Base-by-base conservation (phyloP, 2,888 invertebrate genomes). In the Tipula lateralis region DNA sequence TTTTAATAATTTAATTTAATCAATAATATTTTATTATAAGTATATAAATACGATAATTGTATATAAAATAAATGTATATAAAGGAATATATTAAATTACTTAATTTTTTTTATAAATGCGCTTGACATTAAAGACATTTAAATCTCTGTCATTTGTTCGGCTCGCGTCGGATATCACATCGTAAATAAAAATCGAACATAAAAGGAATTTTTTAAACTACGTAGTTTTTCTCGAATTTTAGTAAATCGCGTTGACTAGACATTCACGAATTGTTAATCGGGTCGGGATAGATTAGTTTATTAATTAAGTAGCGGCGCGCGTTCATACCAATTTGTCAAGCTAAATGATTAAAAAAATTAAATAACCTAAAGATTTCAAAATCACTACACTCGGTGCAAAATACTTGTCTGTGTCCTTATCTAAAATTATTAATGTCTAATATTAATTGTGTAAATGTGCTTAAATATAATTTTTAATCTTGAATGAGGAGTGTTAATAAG, bases 301-400 rank as follows among this genome's bases (percentile, higher is more conserved):
- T 44, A 44, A n/a, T n/a, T 66, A 24, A 24, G 9, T 24, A 24
- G 24, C 66, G 66, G 24, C 66, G 66, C 66, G 66, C 66, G 66
- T 66, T 9, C 1, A 16, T n/a, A n/a, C n/a, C 24, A 66, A 24
- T 44, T 44, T 66, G 66, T 66, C 66, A 66, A 50, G 66, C 66
- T 5, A n/a, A 66, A 19, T 24, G 66, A 16, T 66, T 3, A 12
- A 66, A 24, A 66, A 66, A 66, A 66, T 66, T 66, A 66, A 66
- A 66, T 24, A 66, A 66, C n/a, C 24, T 66, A 66, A 24, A 66
- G 24, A 66, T 66, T 9, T 24, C 7, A 66, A 66, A 66, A 66
- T 66, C 66, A 66, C 66, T 66, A 66, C 66, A 66, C 66, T 66
- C 66, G 66, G 66, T 66, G 66, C 66, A 66, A 66, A 66, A 66